These are phyloP conservation scores for Anguilla pacifica DNA, from an alignment of 2,797 vertebrate species.

Conservation along the genomic window DNA sequence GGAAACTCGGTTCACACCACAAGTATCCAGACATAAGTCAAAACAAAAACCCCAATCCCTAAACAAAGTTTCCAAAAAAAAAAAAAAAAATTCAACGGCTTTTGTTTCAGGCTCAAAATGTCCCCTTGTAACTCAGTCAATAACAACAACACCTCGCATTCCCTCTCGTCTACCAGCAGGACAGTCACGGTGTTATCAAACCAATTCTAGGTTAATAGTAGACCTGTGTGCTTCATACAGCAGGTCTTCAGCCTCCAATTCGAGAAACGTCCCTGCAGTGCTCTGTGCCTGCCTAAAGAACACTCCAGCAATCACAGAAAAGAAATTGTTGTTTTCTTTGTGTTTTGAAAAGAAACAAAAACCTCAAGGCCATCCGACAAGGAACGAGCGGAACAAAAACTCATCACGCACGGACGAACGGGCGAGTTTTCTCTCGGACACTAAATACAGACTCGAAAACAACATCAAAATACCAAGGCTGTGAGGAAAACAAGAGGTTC, in stretches of 20 bases:
- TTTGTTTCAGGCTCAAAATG: no score
- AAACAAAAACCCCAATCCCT: no score
- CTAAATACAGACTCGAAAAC: not conserved
- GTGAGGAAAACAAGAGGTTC: no score
- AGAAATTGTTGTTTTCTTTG: not conserved
- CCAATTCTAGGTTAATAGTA: not conserved
- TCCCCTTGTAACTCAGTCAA: not conserved
- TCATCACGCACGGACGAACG: not conserved
- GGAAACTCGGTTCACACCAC: no score
- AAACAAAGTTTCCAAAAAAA: no score
- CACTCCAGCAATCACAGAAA: not conserved
- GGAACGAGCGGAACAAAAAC: not conserved
- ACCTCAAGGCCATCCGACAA: not conserved
- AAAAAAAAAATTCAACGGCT: no score
- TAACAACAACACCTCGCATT: not conserved
- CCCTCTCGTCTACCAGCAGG: not conserved
- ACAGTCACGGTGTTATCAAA: not conserved
- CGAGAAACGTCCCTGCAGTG: not conserved
- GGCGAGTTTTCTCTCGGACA: not conserved
- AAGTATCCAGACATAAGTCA: no score
- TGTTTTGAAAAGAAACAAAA: not conserved
- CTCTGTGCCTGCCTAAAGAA: not conserved
- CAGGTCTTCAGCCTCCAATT: not conserved
- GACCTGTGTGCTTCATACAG: not conserved
- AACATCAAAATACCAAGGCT: no score